Percentiles rank a stretch among this genome's conserved stretches.
These are phyloP conservation scores for Reticulitermes lucifugus DNA, from an alignment of 2,888 invertebrate species.

Conservation along the genomic window DNA sequence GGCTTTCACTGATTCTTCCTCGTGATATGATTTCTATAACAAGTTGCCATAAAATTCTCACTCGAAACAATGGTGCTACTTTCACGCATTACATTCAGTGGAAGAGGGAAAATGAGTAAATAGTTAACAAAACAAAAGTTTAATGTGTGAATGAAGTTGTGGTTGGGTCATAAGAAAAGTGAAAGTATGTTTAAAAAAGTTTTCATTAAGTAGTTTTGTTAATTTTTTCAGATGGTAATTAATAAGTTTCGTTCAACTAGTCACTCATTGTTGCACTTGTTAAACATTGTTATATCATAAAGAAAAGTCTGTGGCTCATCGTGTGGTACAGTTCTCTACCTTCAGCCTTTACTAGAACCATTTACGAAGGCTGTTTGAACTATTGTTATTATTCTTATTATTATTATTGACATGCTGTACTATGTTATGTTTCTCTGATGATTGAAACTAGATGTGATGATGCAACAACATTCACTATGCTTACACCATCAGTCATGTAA, in stretches of 20 bases:
- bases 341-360: conserved; percentile 36
- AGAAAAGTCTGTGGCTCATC: background rate
- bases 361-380: background rate
- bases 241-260: conserved; percentile 30
- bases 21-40: background rate
- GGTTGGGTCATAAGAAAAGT: background rate
- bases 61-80: conserved; percentile 4
- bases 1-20: conserved; percentile 8
- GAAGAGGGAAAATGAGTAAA: conserved; percentile 23
- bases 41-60: conserved; percentile 8
- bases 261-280: conserved; percentile 35
- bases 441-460: background rate
- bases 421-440: conserved; percentile 14
- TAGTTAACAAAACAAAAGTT: conserved; percentile 23
- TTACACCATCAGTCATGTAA: background rate
- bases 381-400: background rate
- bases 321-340: conserved; percentile 21
- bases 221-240: conserved; percentile 2
- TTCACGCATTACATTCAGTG: background rate
- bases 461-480: background rate
- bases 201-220: conserved; percentile 12
- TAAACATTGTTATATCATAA: conserved; percentile 39
- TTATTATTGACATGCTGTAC: background rate
- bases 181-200: conserved; percentile 7
- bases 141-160: conserved; percentile 18